Base-by-base conservation (phyloP, 2,797 vertebrate species). In the Sebastes trivittatus region DNA sequence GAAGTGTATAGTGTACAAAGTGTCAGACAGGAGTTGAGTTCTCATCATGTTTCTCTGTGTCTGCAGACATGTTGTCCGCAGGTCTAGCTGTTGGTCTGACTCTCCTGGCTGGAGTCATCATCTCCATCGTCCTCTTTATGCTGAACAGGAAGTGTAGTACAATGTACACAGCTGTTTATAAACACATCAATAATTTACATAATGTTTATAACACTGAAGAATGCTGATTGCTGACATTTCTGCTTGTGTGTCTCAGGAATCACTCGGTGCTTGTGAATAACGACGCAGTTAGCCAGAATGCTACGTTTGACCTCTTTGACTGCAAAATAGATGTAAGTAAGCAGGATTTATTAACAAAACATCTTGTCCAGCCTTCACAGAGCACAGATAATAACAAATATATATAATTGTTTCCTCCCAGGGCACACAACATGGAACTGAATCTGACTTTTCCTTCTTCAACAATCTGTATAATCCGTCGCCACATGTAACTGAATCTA, bases 21-120 rank as follows among this genome's bases (percentile, higher is more conserved):
- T 36, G 25, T 64, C 32, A 16, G 5, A 55, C 66, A 38, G 29
- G 6, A 62, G 30, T 25, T 36, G 36, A 61, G 27, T 1, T 34
- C 54, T 63, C 6, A 46, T 46, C 59, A 7, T 69, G 56, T 67
- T 52, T 83, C n/a, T 90, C 22, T 90, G 52, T 87, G n/a, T 85
- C 18, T 88, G 49, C 63, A 95, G 95, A 58, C 70, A 4, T 10
- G 11, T 13, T 88, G 60, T 61, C 58, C 9, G 5, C 87, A 5
- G 90, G 92, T 59, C 86, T 95, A 13, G 88, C 72, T 7, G 92
- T 95, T 29, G 90, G 88, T 77, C 81, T 96, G 68, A 88, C 87
- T 20, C 29, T 95, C 5, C 63, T 95, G 68, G 82, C 74, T 38
- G 92, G 89, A 29, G 25, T 88, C 62, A 3, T 89, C 85, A 67